Evolutionary conservation across 2,113 vertebrate genomes (phyloP).

Genomic region (Macquaria ambigua): DNA sequence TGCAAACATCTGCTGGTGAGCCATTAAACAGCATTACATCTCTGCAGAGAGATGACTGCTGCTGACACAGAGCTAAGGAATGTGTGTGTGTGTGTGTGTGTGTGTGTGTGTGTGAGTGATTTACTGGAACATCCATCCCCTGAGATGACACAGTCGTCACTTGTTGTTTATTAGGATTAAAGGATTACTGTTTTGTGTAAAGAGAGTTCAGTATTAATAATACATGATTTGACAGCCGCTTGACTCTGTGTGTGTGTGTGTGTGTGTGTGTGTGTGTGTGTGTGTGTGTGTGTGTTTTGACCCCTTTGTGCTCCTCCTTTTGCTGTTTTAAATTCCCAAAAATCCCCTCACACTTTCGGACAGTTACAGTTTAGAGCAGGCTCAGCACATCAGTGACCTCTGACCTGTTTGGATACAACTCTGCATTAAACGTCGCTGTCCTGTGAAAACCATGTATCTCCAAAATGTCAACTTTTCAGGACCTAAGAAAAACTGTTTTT

Average conservation of each 20-base stretch:
- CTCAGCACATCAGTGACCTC: neutral
- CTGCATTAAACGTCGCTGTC: neutral
- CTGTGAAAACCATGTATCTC: neutral
- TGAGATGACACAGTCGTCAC: slow-evolving; percentile 11
- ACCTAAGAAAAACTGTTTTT: neutral
- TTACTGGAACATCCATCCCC: slow-evolving; percentile 48
- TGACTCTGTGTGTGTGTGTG: neutral
- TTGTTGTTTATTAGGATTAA: slow-evolving; percentile 1
- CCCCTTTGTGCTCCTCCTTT: neutral
- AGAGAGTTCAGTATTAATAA: neutral
- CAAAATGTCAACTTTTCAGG: neutral
- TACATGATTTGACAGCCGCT: neutral
- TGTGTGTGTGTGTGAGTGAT: slow-evolving; percentile 24
- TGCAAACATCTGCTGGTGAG: neutral
- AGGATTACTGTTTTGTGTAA: slow-evolving; percentile 11
- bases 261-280: too few relatives aligned
- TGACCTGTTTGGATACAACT: neutral
- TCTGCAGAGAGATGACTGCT: slow-evolving; percentile 9
- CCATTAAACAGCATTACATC: neutral
- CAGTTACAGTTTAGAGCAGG: slow-evolving; percentile 24
- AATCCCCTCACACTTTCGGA: neutral
- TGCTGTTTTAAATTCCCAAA: neutral
- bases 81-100: neutral
- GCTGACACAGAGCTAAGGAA: slow-evolving; percentile 44
- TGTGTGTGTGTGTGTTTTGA: neutral